Evolutionary conservation across 2,888 invertebrate species (phyloP).

Genomic region (Watsonalla binaria): DNA sequence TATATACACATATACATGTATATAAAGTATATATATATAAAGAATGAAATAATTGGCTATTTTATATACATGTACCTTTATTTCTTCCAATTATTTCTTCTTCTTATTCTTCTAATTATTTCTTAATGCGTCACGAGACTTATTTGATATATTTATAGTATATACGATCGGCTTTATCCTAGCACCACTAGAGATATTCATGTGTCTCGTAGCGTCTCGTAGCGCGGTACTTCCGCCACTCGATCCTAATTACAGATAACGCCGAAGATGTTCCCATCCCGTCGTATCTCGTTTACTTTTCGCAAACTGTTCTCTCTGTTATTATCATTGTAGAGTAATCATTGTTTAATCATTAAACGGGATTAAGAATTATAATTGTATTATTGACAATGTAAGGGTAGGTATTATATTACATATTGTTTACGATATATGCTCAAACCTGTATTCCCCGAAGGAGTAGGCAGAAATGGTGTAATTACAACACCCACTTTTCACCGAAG

Average conservation of each 20-base stretch:
- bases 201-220: constrained; percentile 31
- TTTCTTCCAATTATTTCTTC: too few species aligned
- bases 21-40: too few species aligned
- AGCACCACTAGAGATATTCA: constrained; percentile 29
- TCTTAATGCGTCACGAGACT: background rate
- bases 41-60: too few species aligned
- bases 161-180: constrained; percentile 1
- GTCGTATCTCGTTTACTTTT: constrained; percentile 52
- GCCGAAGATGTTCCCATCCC: constrained; percentile 38
- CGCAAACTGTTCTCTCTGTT: constrained; percentile 6
- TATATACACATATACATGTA: too few species aligned
- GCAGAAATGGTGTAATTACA: too few species aligned
- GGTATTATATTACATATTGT: too few species aligned
- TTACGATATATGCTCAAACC: too few species aligned
- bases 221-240: constrained; percentile 45
- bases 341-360: background rate
- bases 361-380: too few species aligned
- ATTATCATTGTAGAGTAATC: background rate
- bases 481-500: too few species aligned
- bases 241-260: constrained; percentile 74
- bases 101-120: background rate
- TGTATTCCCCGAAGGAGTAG: too few species aligned
- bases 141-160: background rate
- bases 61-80: too few species aligned
- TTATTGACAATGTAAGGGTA: too few species aligned